phyloP scores from a whole-genome alignment of 2,797 vertebrate genomes.

The Centropyge bicolor region DNA sequence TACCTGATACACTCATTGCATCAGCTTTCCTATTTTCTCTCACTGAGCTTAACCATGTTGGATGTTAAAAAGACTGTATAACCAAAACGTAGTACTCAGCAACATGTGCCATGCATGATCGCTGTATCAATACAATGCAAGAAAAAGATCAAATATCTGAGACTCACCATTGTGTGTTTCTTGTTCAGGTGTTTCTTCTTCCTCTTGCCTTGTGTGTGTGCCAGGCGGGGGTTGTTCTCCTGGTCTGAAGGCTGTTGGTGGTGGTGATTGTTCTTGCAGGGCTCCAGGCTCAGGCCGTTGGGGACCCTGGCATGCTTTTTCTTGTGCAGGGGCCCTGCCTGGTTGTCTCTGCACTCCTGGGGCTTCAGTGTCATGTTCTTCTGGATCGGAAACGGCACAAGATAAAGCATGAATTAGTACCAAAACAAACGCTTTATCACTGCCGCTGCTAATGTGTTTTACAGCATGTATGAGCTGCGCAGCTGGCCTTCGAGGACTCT shows the following conservation, averaged over 20 bases:
- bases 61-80: not conserved
- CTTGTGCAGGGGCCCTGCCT: conserved; percentile 89
- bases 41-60: not conserved
- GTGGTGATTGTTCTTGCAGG: conserved; percentile 86
- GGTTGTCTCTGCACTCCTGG: conserved; percentile 87
- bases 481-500: conserved; percentile 14
- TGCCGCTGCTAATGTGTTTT: not conserved
- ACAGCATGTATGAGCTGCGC: not conserved
- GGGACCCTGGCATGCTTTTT: conserved; percentile 89
- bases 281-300: conserved; percentile 88
- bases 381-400: conserved; percentile 71
- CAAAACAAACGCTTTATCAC: not conserved
- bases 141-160: not conserved
- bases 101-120: not conserved
- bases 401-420: conserved; percentile 23
- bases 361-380: conserved; percentile 92
- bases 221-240: conserved; percentile 93
- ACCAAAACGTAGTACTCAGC: not conserved
- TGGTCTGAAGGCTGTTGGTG: conserved; percentile 91
- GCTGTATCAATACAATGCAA: not conserved
- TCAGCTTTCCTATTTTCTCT: not conserved
- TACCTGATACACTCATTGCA: not conserved
- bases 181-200: conserved; percentile 91
- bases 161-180: conserved; percentile 89
- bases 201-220: conserved; percentile 89